These are phyloP conservation scores for Pithecia hirsuta DNA, from an alignment of 2,797 vertebrate species.

Conservation along the genomic window DNA sequence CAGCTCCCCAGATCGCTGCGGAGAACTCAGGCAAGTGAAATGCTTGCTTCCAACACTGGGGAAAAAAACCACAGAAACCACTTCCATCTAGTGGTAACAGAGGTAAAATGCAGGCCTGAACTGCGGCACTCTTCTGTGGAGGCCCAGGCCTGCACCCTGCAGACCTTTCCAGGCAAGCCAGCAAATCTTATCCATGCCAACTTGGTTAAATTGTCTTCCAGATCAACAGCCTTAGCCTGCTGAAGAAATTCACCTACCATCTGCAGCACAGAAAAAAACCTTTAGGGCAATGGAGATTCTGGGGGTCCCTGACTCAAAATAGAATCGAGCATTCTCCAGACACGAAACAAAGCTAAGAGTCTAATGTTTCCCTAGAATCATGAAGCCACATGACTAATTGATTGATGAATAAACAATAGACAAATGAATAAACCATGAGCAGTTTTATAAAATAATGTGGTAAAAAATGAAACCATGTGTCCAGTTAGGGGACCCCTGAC, in stretches of 20 bases:
- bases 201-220: neutral
- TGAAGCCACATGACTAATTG: neutral
- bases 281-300: neutral
- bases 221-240: no score
- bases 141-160: fast-evolving
- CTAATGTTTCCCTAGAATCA: neutral
- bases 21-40: neutral
- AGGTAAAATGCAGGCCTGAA: neutral
- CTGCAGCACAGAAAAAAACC: neutral
- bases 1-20: fast-evolving
- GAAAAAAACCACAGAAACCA: neutral
- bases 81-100: constrained; percentile 6
- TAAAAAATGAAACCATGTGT: neutral
- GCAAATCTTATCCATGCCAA: no score
- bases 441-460: neutral
- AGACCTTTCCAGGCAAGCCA: neutral
- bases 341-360: neutral
- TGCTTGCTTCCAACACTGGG: neutral
- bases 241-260: no score
- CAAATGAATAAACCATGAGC: fast-evolving
- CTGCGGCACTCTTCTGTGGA: fast-evolving
- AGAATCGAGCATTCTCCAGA: neutral
- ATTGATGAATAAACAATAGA: neutral
- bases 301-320: no score
- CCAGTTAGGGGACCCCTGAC: neutral